Evolutionary conservation across 2,888 invertebrate genomes (phyloP).

Genomic region (Sarcophaga caerulescens): DNA sequence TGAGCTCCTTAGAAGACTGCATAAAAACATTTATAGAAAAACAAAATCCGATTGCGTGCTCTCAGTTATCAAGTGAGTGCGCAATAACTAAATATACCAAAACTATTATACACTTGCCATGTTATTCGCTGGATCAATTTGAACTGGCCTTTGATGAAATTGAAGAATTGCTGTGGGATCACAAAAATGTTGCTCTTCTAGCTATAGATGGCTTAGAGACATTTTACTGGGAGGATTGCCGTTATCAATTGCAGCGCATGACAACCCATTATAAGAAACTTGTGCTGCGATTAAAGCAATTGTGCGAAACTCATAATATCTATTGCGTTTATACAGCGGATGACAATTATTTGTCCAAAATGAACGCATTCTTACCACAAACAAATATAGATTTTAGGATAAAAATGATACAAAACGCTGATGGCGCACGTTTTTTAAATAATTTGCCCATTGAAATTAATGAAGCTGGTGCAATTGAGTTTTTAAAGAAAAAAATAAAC

Average conservation of each 20-base stretch:
- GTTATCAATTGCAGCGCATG: constrained; percentile 70
- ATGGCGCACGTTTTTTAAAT: constrained; percentile 50
- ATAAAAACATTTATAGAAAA: background rate
- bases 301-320: constrained; percentile 72
- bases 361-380: background rate
- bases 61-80: constrained; percentile 40
- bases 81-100: constrained; percentile 67
- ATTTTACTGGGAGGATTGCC: constrained; percentile 81
- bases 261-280: constrained; percentile 71
- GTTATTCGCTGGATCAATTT: constrained; percentile 72
- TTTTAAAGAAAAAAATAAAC: constrained; percentile 42
- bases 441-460: constrained; percentile 32
- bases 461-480: constrained; percentile 42
- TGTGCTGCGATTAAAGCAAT: constrained; percentile 66
- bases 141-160: constrained; percentile 73
- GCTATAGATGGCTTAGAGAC: constrained; percentile 82
- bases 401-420: constrained; percentile 31
- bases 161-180: constrained; percentile 79
- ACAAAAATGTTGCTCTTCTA: constrained; percentile 81
- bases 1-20: constrained; percentile 9
- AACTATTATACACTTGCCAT: constrained; percentile 70
- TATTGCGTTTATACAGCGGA: constrained; percentile 72
- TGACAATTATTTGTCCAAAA: constrained; percentile 65
- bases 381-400: constrained; percentile 67
- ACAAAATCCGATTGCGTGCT: background rate